A percentile compares a stretch with the other conserved stretches of the same genome.
Conservation (phyloP, 2,888 invertebrate species). For the Lathronympha strigana region DNA sequence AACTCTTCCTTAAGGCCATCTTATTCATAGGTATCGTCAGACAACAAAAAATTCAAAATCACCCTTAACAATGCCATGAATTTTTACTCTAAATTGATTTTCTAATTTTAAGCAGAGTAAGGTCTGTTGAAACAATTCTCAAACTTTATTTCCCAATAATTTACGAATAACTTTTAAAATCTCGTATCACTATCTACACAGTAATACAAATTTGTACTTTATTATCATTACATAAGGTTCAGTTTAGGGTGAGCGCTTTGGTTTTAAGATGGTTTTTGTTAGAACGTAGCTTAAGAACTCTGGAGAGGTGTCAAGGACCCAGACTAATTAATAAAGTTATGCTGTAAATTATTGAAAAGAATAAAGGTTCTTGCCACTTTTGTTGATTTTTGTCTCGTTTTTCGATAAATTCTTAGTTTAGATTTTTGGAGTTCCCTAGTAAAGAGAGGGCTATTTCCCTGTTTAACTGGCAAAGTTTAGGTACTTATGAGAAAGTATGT, state of each 20-base stretch:
- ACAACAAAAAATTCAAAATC: too few relatives aligned
- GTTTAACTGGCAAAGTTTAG: too few relatives aligned
- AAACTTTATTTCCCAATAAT: background rate
- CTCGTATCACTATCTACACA: background rate
- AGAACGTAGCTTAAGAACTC: slow-evolving; percentile 13
- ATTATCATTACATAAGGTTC: background rate
- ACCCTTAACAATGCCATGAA: too few relatives aligned
- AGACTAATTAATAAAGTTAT: slow-evolving; percentile 32
- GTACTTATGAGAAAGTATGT: too few relatives aligned
- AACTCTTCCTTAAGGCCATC: too few relatives aligned
- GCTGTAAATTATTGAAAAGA: background rate
- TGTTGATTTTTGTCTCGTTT: too few relatives aligned
- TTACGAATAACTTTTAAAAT: background rate
- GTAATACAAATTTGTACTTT: background rate
- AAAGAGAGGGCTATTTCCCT: too few relatives aligned
- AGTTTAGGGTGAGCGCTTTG: background rate
- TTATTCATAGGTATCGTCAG: too few relatives aligned
- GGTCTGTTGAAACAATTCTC: background rate
- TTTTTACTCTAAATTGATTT: background rate
- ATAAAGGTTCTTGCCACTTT: background rate
- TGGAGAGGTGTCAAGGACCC: background rate
- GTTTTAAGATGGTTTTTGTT: background rate
- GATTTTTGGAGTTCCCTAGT: too few relatives aligned
- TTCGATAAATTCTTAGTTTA: too few relatives aligned
- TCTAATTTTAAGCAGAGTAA: background rate